Evolutionary conservation across 2,797 vertebrate species (phyloP).

Genomic region (Hydrocynus forskahlii): DNA sequence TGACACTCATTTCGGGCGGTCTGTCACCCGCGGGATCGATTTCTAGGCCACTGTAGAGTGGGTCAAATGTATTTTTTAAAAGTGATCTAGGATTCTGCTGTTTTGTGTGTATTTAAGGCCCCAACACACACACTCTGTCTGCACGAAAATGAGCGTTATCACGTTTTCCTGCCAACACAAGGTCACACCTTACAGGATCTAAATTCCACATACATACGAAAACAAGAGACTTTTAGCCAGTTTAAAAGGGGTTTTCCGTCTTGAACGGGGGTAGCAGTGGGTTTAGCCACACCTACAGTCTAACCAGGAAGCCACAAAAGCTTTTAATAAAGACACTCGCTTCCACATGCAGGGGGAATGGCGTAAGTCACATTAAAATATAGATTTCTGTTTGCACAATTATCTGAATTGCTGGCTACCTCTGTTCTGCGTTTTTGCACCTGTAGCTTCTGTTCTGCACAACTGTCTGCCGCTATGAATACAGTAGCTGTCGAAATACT

Average conservation of each 20-base stretch:
- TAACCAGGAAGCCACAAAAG: constrained; percentile 47
- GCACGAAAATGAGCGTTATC: not conserved
- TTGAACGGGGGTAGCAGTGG: too few relatives aligned
- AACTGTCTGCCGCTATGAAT: too few relatives aligned
- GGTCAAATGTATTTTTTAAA: not conserved
- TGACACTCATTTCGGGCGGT: not conserved
- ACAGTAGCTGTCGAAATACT: too few relatives aligned
- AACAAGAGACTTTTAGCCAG: not conserved
- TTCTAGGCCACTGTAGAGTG: not conserved
- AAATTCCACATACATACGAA: not conserved
- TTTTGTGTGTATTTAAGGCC: not conserved
- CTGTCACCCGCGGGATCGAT: not conserved
- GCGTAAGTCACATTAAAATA: constrained; percentile 30
- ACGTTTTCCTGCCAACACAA: too few relatives aligned
- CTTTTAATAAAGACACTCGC: constrained; percentile 9
- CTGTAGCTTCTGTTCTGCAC: not conserved
- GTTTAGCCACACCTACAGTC: constrained; percentile 12
- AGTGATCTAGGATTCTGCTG: not conserved
- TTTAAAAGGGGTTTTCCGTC: too few relatives aligned
- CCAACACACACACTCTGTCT: not conserved
- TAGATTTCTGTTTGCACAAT: too few relatives aligned
- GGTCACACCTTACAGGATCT: not conserved
- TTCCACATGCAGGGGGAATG: constrained; percentile 13
- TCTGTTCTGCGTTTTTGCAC: not conserved
- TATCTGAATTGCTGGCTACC: not conserved